Conservation (phyloP, 2,888 invertebrate genomes). For the Microctonus aethiopoides region DNA sequence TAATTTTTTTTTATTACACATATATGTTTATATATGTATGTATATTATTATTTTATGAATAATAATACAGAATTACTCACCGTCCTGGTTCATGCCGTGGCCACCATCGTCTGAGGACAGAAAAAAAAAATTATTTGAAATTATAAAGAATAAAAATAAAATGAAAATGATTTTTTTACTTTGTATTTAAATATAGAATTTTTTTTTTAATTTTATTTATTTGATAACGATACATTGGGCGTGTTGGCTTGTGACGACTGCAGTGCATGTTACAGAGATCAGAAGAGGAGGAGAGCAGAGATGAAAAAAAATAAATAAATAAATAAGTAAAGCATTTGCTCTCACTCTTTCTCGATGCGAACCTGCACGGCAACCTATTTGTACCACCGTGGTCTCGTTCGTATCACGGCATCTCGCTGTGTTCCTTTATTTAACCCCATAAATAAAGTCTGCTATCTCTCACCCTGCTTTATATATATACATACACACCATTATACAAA, state of each 20-base stretch:
- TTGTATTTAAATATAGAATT: background rate
- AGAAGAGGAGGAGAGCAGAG: background rate
- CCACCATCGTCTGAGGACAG: constrained; percentile 58
- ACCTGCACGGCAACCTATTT: constrained; percentile 59
- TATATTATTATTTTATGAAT: no score
- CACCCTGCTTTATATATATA: constrained; percentile 47
- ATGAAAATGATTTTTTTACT: background rate
- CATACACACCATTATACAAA: background rate
- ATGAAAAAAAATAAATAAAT: background rate
- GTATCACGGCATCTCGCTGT: constrained; percentile 59
- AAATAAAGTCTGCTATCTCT: constrained; percentile 62
- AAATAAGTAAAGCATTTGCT: constrained; percentile 35
- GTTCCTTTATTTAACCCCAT: constrained; percentile 64
- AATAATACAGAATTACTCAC: constrained; percentile 49
- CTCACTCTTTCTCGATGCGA: constrained; percentile 47
- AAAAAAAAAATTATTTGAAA: constrained; percentile 34
- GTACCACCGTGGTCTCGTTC: constrained; percentile 48
- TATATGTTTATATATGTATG: background rate
- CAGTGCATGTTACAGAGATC: background rate
- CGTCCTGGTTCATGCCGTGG: constrained; percentile 65
- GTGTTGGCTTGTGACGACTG: constrained; percentile 1
- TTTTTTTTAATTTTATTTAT: background rate
- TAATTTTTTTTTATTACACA: background rate
- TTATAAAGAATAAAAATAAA: constrained; percentile 24
- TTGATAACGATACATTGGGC: background rate